A percentile compares a stretch with the other conserved stretches of the same genome.
phyloP scores from a whole-genome alignment of 2,113 vertebrate species.

The Notarius lentiginosus region DNA sequence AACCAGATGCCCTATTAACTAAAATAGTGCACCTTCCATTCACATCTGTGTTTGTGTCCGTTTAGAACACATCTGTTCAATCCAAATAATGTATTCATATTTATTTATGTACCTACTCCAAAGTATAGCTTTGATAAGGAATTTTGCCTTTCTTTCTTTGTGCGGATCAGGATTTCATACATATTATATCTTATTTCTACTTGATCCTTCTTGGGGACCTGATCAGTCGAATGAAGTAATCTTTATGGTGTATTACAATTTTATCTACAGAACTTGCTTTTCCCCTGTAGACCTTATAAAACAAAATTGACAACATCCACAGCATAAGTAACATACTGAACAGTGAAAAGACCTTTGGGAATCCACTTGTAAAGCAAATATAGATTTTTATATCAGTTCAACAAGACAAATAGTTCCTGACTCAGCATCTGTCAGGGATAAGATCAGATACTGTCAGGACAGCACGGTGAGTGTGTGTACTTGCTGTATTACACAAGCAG shows the following conservation, averaged over 20 bases:
- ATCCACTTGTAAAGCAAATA: constrained; percentile 19
- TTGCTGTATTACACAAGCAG: constrained; percentile 14
- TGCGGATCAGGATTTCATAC: background rate
- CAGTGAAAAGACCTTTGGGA: constrained; percentile 1
- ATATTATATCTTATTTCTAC: background rate
- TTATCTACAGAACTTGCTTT: background rate
- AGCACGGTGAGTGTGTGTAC: background rate
- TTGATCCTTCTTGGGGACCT: background rate
- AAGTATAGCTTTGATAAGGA: background rate
- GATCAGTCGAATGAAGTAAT: background rate
- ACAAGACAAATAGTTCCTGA: background rate
- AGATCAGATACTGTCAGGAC: background rate
- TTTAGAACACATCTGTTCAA: background rate
- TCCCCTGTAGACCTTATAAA: background rate
- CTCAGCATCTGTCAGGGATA: constrained; percentile 12
- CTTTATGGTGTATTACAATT: background rate
- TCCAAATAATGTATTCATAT: background rate
- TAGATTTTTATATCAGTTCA: constrained; percentile 21
- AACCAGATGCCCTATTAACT: background rate
- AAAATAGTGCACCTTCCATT: background rate
- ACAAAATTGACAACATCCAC: background rate
- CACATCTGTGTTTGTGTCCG: background rate
- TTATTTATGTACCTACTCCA: background rate
- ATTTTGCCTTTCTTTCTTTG: background rate
- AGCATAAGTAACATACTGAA: background rate